Conservation (phyloP, 2,113 vertebrate genomes). For the Corythaeola cristata region DNA sequence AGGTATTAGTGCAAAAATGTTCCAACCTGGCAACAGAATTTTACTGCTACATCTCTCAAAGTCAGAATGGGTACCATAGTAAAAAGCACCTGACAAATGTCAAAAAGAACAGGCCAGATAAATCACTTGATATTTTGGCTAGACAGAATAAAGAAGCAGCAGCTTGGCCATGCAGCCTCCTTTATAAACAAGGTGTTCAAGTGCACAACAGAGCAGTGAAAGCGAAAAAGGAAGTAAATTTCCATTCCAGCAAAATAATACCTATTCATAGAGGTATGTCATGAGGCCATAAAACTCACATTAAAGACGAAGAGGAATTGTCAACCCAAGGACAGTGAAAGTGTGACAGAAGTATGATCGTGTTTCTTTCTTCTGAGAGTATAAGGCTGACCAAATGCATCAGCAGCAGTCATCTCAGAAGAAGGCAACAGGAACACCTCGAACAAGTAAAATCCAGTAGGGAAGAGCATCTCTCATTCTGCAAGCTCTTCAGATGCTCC, state of each 20-base stretch:
- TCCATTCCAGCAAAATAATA: not conserved
- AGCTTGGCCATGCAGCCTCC: not conserved
- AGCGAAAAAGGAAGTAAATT: not conserved
- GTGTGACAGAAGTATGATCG: not conserved
- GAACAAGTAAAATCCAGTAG: not conserved
- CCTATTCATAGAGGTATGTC: not conserved
- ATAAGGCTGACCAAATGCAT: not conserved
- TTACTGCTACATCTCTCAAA: not conserved
- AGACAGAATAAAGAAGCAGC: not conserved
- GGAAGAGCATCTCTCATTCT: not conserved
- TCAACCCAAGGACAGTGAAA: not conserved
- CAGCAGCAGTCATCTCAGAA: not conserved
- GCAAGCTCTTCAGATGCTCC: not conserved
- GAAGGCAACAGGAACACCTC: not conserved
- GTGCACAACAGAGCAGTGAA: not conserved
- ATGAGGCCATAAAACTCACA: not conserved
- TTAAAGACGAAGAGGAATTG: not conserved
- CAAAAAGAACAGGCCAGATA: not conserved
- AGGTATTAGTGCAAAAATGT: not conserved
- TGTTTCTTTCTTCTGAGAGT: not conserved
- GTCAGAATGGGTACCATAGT: not conserved
- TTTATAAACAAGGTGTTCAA: not conserved
- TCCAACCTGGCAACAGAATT: not conserved
- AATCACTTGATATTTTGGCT: not conserved
- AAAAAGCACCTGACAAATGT: conserved; percentile 26